A percentile compares a stretch with the other conserved stretches of the same genome.
Conservation (phyloP, 2,888 invertebrate species). For the Pilophorus perplexus region DNA sequence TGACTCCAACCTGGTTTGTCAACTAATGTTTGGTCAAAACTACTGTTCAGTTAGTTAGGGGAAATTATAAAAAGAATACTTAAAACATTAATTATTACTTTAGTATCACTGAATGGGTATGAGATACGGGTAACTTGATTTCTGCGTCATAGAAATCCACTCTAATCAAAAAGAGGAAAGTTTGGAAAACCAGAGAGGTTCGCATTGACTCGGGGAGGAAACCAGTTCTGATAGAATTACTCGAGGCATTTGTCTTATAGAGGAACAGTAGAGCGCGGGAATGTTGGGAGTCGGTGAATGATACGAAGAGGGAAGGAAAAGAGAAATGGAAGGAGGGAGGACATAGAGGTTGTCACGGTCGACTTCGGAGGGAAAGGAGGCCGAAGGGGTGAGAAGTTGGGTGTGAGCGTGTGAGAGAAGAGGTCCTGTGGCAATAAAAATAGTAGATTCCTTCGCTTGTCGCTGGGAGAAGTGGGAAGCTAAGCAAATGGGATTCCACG, state of each 20-base stretch:
- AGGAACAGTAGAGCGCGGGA: not conserved
- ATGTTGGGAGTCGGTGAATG: conserved; percentile 3
- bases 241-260: conserved; percentile 10
- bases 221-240: conserved; percentile 21
- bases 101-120: too few species aligned
- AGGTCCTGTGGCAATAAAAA: conserved; percentile 17
- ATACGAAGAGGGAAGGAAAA: not conserved
- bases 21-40: too few species aligned
- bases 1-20: too few species aligned
- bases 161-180: not conserved
- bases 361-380: too few species aligned
- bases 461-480: conserved; percentile 23
- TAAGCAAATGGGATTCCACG: conserved; percentile 30
- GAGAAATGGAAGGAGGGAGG: not conserved
- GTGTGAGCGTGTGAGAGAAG: not conserved
- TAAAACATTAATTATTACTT: too few species aligned
- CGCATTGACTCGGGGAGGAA: conserved; percentile 4
- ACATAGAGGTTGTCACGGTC: too few species aligned
- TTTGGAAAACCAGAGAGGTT: not conserved
- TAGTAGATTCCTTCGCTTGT: conserved; percentile 29
- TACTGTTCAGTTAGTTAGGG: too few species aligned
- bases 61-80: too few species aligned
- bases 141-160: too few species aligned
- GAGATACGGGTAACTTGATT: too few species aligned
- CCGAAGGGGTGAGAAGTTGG: not conserved